These are phyloP conservation scores for Cydia amplana DNA, from an alignment of 1,140 invertebrate species.

Conservation along the genomic window DNA sequence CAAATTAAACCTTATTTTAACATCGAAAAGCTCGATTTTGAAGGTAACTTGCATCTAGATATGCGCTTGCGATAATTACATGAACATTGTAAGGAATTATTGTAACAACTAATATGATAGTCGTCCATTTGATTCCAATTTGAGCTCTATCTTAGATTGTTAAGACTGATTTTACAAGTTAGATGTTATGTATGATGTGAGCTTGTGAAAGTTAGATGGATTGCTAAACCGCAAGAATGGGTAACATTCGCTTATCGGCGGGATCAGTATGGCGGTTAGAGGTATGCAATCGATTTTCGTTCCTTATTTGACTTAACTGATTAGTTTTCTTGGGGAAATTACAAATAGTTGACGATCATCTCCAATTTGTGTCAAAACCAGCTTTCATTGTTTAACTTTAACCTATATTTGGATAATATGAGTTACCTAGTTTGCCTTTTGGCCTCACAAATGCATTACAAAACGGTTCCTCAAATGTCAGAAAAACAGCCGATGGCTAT, in stretches of 20 bases:
- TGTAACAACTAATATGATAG: background rate
- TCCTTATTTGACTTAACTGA: constrained; percentile 17
- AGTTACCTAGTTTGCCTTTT: background rate
- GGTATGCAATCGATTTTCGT: constrained; percentile 11
- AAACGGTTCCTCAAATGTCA: constrained; percentile 4
- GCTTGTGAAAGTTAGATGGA: background rate
- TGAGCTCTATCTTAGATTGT: background rate
- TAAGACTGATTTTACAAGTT: background rate
- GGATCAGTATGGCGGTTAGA: constrained; percentile 8
- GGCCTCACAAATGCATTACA: background rate
- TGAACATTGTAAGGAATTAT: background rate
- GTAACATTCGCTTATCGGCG: constrained; percentile 7
- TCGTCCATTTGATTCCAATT: background rate
- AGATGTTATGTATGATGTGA: background rate
- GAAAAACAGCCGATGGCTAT: background rate
- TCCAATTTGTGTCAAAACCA: background rate
- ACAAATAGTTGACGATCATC: constrained; percentile 1
- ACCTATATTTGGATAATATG: background rate
- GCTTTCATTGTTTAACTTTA: background rate
- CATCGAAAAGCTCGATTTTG: background rate
- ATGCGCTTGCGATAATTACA: background rate
- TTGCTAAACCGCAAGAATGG: constrained; percentile 20
- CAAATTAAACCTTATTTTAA: background rate
- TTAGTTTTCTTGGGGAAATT: constrained; percentile 9
- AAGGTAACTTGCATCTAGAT: background rate